Conservation (phyloP, 2,113 vertebrate genomes). For the Coregonus clupeaformis region DNA sequence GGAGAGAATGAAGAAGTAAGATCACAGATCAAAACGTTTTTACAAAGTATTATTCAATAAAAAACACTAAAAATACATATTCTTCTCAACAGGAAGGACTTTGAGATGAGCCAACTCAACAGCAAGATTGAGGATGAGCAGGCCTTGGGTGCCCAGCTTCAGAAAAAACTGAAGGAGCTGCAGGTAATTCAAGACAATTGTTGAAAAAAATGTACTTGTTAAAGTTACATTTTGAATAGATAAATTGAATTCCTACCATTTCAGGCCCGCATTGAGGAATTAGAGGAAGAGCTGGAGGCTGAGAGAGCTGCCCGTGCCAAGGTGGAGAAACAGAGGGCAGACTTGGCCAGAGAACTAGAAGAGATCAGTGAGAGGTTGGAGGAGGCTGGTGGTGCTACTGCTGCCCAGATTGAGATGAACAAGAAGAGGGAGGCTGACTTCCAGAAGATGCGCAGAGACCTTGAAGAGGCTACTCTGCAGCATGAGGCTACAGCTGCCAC, state of each 20-base stretch:
- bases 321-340: conserved; percentile 83
- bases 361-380: conserved; percentile 91
- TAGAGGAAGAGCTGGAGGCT: conserved; percentile 84
- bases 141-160: conserved; percentile 77
- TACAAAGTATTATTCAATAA: background rate
- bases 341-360: conserved; percentile 84
- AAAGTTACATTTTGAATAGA: background rate
- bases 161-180: conserved; percentile 88
- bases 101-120: conserved; percentile 80
- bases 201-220: too few species aligned
- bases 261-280: conserved; percentile 82
- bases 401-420: conserved; percentile 84
- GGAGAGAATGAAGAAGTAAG: conserved; percentile 74
- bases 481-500: conserved; percentile 77
- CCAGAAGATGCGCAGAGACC: conserved; percentile 81
- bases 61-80: background rate
- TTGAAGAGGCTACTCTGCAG: conserved; percentile 83
- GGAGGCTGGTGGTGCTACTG: conserved; percentile 82
- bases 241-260: background rate
- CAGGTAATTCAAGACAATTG: conserved; percentile 68
- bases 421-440: conserved; percentile 86
- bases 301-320: conserved; percentile 79
- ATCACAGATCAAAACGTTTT: background rate
- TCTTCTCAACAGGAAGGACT: conserved; percentile 78
- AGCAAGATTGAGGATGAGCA: conserved; percentile 86